phyloP scores from a whole-genome alignment of 2,113 vertebrate species.

The Alosa alosa region DNA sequence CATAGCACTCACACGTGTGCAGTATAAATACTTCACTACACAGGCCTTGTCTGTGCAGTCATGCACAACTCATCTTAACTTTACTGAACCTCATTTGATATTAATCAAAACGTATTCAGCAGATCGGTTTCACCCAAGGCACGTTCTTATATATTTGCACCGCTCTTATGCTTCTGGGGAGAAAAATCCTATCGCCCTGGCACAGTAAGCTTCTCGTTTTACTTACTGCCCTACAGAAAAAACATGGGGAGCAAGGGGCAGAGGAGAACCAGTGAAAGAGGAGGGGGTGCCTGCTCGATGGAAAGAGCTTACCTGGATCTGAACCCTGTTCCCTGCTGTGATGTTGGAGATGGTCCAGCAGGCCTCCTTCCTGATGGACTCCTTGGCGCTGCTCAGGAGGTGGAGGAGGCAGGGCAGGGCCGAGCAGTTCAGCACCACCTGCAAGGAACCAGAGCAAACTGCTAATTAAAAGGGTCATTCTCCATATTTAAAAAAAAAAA shows the following conservation, averaged over 20 bases:
- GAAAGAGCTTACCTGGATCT: conserved; percentile 83
- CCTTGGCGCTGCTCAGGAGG: conserved; percentile 94
- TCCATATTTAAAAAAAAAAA: too few species aligned
- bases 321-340: conserved; percentile 94
- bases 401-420: conserved; percentile 96
- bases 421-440: conserved; percentile 98
- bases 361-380: conserved; percentile 97
- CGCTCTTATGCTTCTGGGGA: not conserved
- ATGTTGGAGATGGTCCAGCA: conserved; percentile 99
- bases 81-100: not conserved
- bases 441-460: not conserved
- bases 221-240: not conserved
- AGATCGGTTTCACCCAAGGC: not conserved
- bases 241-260: not conserved
- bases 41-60: not conserved
- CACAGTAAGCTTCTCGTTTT: not conserved
- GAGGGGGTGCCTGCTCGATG: not conserved
- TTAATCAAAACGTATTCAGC: not conserved
- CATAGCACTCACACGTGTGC: not conserved
- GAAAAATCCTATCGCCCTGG: not conserved
- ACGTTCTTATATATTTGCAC: not conserved
- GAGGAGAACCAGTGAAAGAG: not conserved
- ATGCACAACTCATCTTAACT: not conserved
- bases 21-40: too few species aligned
- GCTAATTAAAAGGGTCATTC: too few species aligned